Evolutionary conservation across 2,797 vertebrate genomes (phyloP).

Genomic region (Nyctibius grandis): DNA sequence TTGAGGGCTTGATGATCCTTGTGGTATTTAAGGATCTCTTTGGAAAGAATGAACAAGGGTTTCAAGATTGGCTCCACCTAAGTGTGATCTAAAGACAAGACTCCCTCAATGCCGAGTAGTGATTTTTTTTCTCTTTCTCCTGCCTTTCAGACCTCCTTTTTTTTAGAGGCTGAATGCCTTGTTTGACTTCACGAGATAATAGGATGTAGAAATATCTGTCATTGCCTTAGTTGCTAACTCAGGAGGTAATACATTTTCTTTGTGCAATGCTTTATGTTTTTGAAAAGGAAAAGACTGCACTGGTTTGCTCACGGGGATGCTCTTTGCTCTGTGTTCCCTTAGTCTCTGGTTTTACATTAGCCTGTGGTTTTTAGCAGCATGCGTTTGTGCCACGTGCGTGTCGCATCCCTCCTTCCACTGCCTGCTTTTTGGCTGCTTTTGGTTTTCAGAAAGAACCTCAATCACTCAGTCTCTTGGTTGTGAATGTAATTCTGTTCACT

Average conservation of each 20-base stretch:
- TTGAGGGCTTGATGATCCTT: constrained; percentile 35
- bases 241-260: not conserved
- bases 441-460: not conserved
- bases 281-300: not conserved
- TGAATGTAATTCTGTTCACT: not conserved
- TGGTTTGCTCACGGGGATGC: not conserved
- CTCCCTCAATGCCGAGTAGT: not conserved
- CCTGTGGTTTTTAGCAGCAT: not conserved
- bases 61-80: not conserved
- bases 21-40: constrained; percentile 17
- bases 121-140: not conserved
- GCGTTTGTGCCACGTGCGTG: not conserved
- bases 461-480: not conserved
- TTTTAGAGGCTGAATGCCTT: constrained; percentile 29
- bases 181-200: not conserved
- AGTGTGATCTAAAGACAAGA: constrained; percentile 22
- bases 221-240: not conserved
- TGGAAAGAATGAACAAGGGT: constrained; percentile 6
- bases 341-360: not conserved
- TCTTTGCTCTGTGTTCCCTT: not conserved
- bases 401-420: not conserved
- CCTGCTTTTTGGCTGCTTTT: not conserved
- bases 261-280: not conserved
- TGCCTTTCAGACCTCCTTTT: not conserved
- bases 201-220: not conserved